Conservation (phyloP, 2,888 invertebrate genomes). For the Cyaniris semiargus region DNA sequence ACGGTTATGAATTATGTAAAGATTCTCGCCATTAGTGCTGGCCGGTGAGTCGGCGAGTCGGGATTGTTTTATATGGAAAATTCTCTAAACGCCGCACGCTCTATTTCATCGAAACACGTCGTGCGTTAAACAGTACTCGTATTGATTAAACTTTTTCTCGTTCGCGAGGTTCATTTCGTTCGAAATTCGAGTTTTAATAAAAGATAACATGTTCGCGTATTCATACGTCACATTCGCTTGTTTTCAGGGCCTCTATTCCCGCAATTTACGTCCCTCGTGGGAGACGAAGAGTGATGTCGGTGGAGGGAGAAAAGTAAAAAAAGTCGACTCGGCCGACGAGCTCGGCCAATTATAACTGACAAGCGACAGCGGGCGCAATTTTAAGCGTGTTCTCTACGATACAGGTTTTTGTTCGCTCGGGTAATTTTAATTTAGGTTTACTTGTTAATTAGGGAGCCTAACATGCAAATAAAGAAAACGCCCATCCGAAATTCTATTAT, state of each 20-base stretch:
- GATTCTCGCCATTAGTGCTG: slow-evolving; percentile 52
- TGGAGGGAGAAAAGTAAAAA: slow-evolving; percentile 68
- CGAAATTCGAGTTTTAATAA: slow-evolving; percentile 72
- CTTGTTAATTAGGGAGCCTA: slow-evolving; percentile 32
- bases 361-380: slow-evolving; percentile 71
- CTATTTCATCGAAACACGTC: slow-evolving; percentile 15
- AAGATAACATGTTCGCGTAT: slow-evolving; percentile 67
- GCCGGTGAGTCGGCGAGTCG: slow-evolving; percentile 33
- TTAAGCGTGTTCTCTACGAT: slow-evolving; percentile 54
- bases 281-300: slow-evolving; percentile 78
- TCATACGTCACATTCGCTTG: slow-evolving; percentile 76
- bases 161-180: slow-evolving; percentile 46
- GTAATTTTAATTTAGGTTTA: slow-evolving; percentile 23
- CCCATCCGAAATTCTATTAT: slow-evolving; percentile 61
- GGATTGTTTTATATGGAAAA: slow-evolving; percentile 46
- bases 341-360: slow-evolving; percentile 81
- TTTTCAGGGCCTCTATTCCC: slow-evolving; percentile 67
- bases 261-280: slow-evolving; percentile 76
- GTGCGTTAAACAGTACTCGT: slow-evolving; percentile 13
- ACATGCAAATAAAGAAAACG: slow-evolving; percentile 42
- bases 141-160: slow-evolving; percentile 11
- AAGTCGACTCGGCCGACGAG: slow-evolving; percentile 73
- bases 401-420: slow-evolving; percentile 33
- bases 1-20: slow-evolving; percentile 76
- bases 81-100: slow-evolving; percentile 43